Base-by-base conservation (phyloP, 2,888 invertebrate genomes). In the Flabesymbios commensalis region DNA sequence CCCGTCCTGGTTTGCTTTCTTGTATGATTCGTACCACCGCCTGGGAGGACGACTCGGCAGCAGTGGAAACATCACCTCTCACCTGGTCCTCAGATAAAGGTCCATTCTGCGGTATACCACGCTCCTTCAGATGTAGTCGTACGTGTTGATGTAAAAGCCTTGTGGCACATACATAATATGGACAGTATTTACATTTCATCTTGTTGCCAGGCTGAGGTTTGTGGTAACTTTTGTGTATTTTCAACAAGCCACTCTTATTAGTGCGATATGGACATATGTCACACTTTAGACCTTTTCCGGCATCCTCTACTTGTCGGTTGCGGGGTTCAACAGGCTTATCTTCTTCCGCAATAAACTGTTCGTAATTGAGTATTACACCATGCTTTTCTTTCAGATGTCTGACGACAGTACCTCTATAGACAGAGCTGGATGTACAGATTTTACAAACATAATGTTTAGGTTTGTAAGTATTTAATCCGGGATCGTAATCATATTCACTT, bases 151-250 rank as follows among this genome's bases (percentile, higher is more conserved):
- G 83, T 31, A 92, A 84, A 73, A 79, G 72, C 4, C 79, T 65
- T 7, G 70, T 63, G n/a, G 77, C 75, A 49, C 74, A 87, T 0
- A 90, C 91, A 78, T 89, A 91, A 83, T 87, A 93, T 0, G 90
- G 89, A 77, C 93, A 94, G 75, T 88, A 88, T 73, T 88, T 88
- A 80, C 93, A 94, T 80, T 90, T 91, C 77, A 89, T 89, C 70
- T 89, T 87, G 47, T 89, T 89, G 60, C 88, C 88, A 0, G 88
- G 83, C 65, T 79, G 81, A 17, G 89, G 87, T 54, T 87, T 86
- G 80, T 93, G 92, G 72, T 90, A 88, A 63, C 88, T 87, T 70
- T 88, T 83, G 78, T 92, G 83, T 62, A 83, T 75, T 53, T 74
- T 72, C 41, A 80, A 69, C 63, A 78, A 69, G 28, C 72, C 74